Evolutionary conservation across 2,113 vertebrate genomes (phyloP).

Genomic region (Bucco capensis): DNA sequence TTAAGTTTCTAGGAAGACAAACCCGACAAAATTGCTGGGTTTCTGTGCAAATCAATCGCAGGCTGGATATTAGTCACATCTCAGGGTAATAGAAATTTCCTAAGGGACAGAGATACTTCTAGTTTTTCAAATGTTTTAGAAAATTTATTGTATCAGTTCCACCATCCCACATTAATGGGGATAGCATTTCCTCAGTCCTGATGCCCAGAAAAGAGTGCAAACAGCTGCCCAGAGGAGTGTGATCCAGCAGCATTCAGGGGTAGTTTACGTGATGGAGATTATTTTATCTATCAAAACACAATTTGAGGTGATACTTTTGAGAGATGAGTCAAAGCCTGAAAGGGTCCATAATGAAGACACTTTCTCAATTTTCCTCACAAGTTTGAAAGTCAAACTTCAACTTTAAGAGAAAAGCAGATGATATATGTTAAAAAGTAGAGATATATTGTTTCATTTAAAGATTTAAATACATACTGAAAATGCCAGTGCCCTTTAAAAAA

Average conservation of each 20-base stretch:
- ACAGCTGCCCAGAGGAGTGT: background rate
- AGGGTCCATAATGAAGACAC: background rate
- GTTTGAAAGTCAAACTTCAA: background rate
- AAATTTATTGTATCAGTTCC: background rate
- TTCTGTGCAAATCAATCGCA: background rate
- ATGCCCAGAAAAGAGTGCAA: background rate
- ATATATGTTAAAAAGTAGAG: background rate
- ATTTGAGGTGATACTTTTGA: background rate
- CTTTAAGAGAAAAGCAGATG: background rate
- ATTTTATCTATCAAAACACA: background rate
- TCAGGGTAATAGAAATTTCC: background rate
- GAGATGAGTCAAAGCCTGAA: background rate
- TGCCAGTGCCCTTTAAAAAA: background rate
- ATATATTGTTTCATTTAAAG: background rate
- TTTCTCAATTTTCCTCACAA: background rate
- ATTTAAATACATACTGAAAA: background rate
- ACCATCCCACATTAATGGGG: background rate
- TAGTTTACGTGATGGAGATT: background rate
- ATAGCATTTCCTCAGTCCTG: background rate
- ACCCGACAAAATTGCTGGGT: slow-evolving; percentile 14
- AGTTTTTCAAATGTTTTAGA: background rate
- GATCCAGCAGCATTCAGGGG: background rate
- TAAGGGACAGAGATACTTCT: background rate
- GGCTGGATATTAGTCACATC: background rate
- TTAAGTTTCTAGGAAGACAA: slow-evolving; percentile 41